phyloP scores from a whole-genome alignment of 2,797 vertebrate genomes.

The Labeo calbasu region DNA sequence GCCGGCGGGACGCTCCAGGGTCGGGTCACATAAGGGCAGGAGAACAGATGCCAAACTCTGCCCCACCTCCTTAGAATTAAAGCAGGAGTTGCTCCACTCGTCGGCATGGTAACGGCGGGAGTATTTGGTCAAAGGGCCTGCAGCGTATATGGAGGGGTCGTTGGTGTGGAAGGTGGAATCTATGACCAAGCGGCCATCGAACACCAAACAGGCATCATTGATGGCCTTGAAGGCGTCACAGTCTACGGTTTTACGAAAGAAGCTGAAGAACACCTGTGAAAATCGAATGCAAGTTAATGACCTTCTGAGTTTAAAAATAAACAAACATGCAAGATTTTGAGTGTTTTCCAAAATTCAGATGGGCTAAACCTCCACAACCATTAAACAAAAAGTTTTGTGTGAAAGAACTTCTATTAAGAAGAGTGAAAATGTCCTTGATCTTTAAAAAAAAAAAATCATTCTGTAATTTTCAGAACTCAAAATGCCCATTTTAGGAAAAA shows the following conservation, averaged over 20 bases:
- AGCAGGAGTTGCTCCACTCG: constrained; percentile 82
- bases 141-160: constrained; percentile 81
- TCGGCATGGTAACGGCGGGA: constrained; percentile 81
- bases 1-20: constrained; percentile 62
- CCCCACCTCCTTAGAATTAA: constrained; percentile 89
- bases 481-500: neutral
- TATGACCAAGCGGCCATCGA: constrained; percentile 87
- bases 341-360: neutral
- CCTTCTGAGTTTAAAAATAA: neutral
- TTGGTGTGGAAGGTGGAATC: constrained; percentile 82
- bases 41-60: constrained; percentile 82
- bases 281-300: neutral
- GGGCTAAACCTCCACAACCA: neutral
- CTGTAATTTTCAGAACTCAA: neutral
- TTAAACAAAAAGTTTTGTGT: neutral
- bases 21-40: constrained; percentile 84
- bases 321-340: neutral
- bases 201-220: constrained; percentile 84
- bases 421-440: neutral
- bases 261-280: constrained; percentile 87
- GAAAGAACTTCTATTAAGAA: neutral
- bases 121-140: constrained; percentile 90
- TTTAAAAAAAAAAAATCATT: neutral
- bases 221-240: constrained; percentile 82
- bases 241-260: constrained; percentile 83